Conservation (phyloP, 1,140 invertebrate species). For the Lepidotrigona ventralis region DNA sequence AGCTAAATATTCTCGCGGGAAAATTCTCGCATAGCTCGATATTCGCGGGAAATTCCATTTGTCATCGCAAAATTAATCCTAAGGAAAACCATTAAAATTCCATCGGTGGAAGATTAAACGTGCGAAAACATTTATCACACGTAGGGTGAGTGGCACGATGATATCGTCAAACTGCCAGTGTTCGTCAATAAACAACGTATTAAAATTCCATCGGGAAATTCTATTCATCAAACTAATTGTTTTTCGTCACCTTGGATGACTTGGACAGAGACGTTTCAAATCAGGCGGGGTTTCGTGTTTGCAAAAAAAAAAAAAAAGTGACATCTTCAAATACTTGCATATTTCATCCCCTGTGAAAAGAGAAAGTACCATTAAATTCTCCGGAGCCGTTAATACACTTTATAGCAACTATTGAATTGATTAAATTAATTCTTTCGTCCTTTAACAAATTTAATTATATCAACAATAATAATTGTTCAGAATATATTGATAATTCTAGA, state of each 20-base stretch:
- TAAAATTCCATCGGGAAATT: constrained; percentile 19
- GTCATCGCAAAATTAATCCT: constrained; percentile 30
- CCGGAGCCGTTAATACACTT: too few species aligned
- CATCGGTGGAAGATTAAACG: constrained; percentile 19
- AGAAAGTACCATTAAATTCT: too few species aligned
- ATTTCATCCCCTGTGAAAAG: too few species aligned
- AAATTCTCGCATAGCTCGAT: not conserved
- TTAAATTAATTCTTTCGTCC: too few species aligned
- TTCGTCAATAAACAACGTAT: constrained; percentile 28
- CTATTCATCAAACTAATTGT: constrained; percentile 16
- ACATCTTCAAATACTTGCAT: too few species aligned
- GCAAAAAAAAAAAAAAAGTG: too few species aligned
- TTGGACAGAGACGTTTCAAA: too few species aligned
- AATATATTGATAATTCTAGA: too few species aligned
- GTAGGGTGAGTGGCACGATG: constrained; percentile 7
- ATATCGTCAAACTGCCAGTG: constrained; percentile 17
- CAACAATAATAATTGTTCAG: too few species aligned
- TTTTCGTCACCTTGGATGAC: not conserved
- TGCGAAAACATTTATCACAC: constrained; percentile 35
- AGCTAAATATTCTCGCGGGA: not conserved
- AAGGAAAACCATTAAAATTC: constrained; percentile 33
- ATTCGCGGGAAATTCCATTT: constrained; percentile 2
- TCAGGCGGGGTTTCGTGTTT: not conserved
- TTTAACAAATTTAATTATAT: too few species aligned
- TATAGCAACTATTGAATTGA: too few species aligned